Percentiles rank a stretch among this genome's conserved stretches.
Conservation (phyloP, 1,140 invertebrate genomes). For the Monochamus saltuarius region DNA sequence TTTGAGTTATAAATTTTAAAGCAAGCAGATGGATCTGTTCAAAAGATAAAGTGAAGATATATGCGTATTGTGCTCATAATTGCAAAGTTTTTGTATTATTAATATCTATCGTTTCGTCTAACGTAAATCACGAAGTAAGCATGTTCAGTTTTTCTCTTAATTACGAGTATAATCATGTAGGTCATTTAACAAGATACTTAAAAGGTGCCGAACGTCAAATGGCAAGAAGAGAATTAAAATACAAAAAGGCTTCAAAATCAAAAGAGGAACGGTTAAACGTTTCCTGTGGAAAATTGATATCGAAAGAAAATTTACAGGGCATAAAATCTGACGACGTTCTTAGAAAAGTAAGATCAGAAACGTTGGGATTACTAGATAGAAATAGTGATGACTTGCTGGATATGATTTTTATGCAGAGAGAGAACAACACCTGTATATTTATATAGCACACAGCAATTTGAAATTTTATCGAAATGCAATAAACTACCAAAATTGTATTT, state of each 20-base stretch:
- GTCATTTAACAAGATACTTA: not conserved
- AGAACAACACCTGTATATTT: not conserved
- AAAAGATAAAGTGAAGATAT: not conserved
- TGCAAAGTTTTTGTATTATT: constrained; percentile 4
- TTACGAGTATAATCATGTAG: constrained; percentile 8
- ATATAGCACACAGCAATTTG: not conserved
- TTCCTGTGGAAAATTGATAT: not conserved
- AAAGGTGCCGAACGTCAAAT: constrained; percentile 5
- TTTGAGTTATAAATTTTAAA: constrained; percentile 10
- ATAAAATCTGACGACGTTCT: constrained; percentile 7
- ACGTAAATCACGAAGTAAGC: too few species aligned
- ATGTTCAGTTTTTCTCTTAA: not conserved
- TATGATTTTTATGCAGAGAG: constrained; percentile 1
- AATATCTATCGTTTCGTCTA: not conserved
- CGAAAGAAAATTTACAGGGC: not conserved
- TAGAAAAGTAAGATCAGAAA: constrained; percentile 13
- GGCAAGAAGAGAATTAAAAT: not conserved
- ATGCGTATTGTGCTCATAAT: constrained; percentile 9
- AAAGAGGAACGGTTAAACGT: not conserved
- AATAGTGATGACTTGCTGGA: constrained; percentile 7
- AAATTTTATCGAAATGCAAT: constrained; percentile 3
- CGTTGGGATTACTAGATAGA: not conserved
- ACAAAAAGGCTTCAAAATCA: not conserved
- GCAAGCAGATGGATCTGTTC: not conserved
- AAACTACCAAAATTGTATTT: constrained; percentile 13